Conservation (phyloP, 2,888 invertebrate genomes). For the Arge pagana region DNA sequence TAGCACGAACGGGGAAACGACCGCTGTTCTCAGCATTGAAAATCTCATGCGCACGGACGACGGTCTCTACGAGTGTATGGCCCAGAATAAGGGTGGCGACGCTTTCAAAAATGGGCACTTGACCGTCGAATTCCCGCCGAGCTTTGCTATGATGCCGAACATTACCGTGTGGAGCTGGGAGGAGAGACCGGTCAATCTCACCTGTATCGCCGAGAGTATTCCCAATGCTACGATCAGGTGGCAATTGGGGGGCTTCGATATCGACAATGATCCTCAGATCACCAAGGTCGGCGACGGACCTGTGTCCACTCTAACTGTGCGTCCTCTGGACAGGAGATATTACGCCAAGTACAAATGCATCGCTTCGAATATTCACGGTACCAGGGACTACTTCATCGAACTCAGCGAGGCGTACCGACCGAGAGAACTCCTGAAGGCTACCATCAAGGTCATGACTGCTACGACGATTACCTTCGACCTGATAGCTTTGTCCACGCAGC, state of each 20-base stretch:
- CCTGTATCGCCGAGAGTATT: constrained; percentile 85
- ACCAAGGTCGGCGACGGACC: constrained; percentile 68
- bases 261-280: constrained; percentile 61
- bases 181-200: constrained; percentile 77
- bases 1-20: constrained; percentile 64
- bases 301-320: constrained; percentile 72
- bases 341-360: constrained; percentile 82
- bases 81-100: constrained; percentile 77
- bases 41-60: constrained; percentile 75
- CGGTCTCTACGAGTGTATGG: constrained; percentile 87
- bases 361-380: constrained; percentile 78
- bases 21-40: constrained; percentile 71
- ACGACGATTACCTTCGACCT: constrained; percentile 84
- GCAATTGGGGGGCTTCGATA: constrained; percentile 60
- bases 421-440: constrained; percentile 67
- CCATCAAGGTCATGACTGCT: constrained; percentile 74
- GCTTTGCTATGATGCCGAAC: constrained; percentile 73
- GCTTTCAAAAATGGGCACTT: constrained; percentile 81
- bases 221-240: constrained; percentile 92
- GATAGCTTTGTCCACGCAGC: constrained; percentile 73
- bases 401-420: constrained; percentile 78
- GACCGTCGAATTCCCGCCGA: constrained; percentile 80
- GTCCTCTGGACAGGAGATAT: constrained; percentile 67
- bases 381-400: constrained; percentile 69
- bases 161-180: constrained; percentile 85